phyloP scores from a whole-genome alignment of 2,888 invertebrate genomes.

The Lepidocyrtinus sp. region DNA sequence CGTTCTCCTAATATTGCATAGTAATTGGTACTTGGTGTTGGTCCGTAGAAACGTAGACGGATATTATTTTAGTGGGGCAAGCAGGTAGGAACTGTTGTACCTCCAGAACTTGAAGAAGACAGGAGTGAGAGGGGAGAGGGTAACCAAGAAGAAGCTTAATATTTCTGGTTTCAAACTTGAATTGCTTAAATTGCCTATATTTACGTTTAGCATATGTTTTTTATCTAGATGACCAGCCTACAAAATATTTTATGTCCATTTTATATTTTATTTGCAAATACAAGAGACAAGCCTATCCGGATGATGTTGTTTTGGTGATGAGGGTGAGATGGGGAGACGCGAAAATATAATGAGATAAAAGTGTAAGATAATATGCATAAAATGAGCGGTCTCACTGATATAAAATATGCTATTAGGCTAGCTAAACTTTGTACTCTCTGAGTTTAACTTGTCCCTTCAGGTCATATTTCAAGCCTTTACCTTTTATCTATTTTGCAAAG shows the following conservation, averaged over 20 bases:
- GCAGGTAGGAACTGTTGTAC: background rate
- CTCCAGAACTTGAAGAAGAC: too few species aligned
- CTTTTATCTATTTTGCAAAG: background rate
- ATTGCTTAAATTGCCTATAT: background rate
- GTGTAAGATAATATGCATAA: slow-evolving; percentile 31
- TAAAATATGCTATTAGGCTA: slow-evolving; percentile 34
- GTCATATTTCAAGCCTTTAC: slow-evolving; percentile 1
- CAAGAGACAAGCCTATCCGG: background rate
- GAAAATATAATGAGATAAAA: slow-evolving; percentile 16
- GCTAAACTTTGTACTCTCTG: slow-evolving; percentile 18
- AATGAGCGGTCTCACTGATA: slow-evolving; percentile 33
- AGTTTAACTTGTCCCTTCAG: slow-evolving; percentile 24
- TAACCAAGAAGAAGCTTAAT: background rate
- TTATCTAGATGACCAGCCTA: background rate
- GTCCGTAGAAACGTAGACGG: background rate
- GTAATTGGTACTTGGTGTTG: too few species aligned
- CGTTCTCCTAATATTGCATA: too few species aligned
- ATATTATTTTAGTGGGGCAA: background rate
- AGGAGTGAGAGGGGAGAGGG: too few species aligned
- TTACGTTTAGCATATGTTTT: background rate
- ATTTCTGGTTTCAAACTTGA: background rate
- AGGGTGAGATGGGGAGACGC: background rate
- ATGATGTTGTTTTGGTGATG: background rate
- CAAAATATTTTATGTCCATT: background rate
- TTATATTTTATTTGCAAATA: background rate